Evolutionary conservation across 2,888 invertebrate species (phyloP).

Genomic region (Torymus aiolomorphi): DNA sequence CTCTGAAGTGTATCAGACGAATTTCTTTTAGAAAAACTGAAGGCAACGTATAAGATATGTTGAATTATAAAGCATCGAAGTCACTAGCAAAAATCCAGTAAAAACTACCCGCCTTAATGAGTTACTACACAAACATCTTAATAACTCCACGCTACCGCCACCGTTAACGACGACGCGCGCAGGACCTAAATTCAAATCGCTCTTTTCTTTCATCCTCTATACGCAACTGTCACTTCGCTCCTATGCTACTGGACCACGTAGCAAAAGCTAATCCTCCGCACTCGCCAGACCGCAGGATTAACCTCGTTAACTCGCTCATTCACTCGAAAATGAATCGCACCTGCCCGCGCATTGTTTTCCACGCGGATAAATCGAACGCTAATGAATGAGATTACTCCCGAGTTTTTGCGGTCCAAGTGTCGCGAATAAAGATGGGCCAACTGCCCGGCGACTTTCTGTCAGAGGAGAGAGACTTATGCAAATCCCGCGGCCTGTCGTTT

Average conservation of each 20-base stretch:
- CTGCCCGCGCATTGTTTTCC: conserved; percentile 19
- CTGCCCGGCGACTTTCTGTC: conserved; percentile 4
- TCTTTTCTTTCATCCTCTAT: neutral
- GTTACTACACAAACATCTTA: neutral
- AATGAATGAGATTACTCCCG: conserved; percentile 46
- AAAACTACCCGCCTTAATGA: too few species aligned
- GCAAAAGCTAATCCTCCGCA: conserved; percentile 64
- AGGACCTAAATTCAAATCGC: neutral
- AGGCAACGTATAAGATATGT: too few species aligned
- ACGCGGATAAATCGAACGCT: conserved; percentile 51
- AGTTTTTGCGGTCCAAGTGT: conserved; percentile 25
- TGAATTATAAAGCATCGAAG: too few species aligned
- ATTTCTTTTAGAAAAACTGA: too few species aligned
- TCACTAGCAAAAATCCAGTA: too few species aligned
- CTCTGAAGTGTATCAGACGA: too few species aligned
- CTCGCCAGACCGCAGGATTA: conserved; percentile 68
- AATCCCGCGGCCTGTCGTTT: neutral
- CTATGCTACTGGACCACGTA: conserved; percentile 60
- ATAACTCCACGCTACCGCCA: too few species aligned
- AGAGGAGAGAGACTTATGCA: conserved; percentile 28
- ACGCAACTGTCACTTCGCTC: conserved; percentile 50
- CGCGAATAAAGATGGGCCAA: conserved; percentile 22
- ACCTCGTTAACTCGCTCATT: conserved; percentile 71
- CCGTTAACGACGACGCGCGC: neutral
- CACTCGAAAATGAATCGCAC: neutral